A percentile compares a stretch with the other conserved stretches of the same genome.
Conservation (phyloP, 2,113 vertebrate genomes). For the Misgurnus mizolepis region DNA sequence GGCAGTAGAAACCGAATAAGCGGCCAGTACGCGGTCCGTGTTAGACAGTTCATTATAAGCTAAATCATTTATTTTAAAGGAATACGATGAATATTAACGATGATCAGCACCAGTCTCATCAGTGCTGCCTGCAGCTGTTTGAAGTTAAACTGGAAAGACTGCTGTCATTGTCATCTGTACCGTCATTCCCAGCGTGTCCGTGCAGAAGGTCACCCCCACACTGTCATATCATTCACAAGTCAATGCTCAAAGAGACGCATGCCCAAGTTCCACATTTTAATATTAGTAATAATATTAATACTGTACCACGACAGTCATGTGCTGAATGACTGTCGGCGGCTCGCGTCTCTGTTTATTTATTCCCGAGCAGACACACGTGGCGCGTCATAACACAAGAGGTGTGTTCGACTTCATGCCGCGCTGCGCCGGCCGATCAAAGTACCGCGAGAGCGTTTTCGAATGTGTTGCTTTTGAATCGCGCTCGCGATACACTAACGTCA, state of each 20-base stretch:
- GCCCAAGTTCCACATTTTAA: neutral
- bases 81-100: neutral
- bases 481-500: too few relatives aligned
- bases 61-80: constrained; percentile 53
- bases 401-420: neutral
- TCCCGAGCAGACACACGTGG: constrained; percentile 38
- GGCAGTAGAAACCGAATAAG: constrained; percentile 93
- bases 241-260: neutral
- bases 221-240: neutral
- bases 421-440: too few relatives aligned
- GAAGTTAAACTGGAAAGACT: constrained; percentile 10
- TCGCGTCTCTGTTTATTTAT: constrained; percentile 8
- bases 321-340: neutral
- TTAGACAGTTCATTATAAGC: constrained; percentile 91
- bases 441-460: too few relatives aligned
- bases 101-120: neutral
- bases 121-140: neutral
- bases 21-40: constrained; percentile 92
- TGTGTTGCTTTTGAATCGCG: too few relatives aligned
- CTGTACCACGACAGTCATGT: too few relatives aligned
- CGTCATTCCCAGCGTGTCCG: constrained; percentile 48
- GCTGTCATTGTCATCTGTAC: constrained; percentile 2
- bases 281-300: neutral
- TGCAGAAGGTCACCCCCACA: constrained; percentile 42
- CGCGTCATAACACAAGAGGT: constrained; percentile 26